Base-by-base conservation (phyloP, 2,113 vertebrate species). In the Hylia prasina region DNA sequence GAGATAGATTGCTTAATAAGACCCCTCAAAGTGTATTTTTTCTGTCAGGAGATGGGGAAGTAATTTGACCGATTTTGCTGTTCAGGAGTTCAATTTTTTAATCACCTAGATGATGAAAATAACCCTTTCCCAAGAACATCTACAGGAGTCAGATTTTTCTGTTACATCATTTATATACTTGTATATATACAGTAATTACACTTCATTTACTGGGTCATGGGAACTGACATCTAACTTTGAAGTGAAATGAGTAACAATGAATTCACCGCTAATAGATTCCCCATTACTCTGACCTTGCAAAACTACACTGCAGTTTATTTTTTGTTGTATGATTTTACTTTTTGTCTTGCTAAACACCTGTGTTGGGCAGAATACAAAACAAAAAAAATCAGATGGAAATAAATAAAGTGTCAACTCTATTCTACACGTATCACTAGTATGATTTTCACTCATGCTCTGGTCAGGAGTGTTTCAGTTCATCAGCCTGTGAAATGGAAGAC, bases 191-290 rank as follows among this genome's bases (percentile, higher is more conserved):
- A 65, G 92, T 98, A 97, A 98, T 98, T 98, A 96, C 88, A 87
- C 93, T 97, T 91, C 97, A 97, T 98, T 98, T 98, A 96, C 94
- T 96, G 95, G 97, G 97, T 98, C 97, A 97, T 90, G 91, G 95
- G 94, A 97, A 97, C 90, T 95, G 97, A 94, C 93, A 97, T 97
- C 97, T 96, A 96, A 87, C 93, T 97, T 96, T 96, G 93, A 97
- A 97, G 92, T 96, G 92, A 96, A 97, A 96, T 95, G 94, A 97
- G 96, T 97, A 96, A 94, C 96, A 98, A 98, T 97, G 93, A 97
- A 91, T 97, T 97, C 93, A 97, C 94, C 80, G 96, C 53, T 42
- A 90, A 77, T 69, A 87, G 92, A 97, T 97, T 97, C 82, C 60
- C 40, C 14, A 89, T 92, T 93, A 96, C 48, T 93, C 50, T 97